Percentiles rank a stretch among this genome's conserved stretches.
Conservation (phyloP, 2,113 vertebrate genomes). For the Sprattus sprattus region DNA sequence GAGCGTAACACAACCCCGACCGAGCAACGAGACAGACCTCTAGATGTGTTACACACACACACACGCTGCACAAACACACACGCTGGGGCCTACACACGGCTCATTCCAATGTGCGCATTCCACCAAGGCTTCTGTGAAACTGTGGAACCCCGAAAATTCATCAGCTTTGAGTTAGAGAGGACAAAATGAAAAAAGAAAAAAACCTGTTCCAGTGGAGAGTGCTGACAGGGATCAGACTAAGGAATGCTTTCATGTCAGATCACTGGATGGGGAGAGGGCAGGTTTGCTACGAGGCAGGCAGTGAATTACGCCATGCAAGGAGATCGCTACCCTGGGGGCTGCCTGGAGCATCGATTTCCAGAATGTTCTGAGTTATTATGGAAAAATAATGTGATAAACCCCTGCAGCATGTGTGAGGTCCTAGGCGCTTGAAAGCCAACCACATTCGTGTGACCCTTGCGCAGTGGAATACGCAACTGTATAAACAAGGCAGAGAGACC, state of each 20-base stretch:
- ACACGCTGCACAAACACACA: neutral
- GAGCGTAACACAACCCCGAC: neutral
- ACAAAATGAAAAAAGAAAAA: neutral
- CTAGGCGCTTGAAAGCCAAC: neutral
- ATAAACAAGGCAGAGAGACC: neutral
- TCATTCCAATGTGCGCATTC: neutral
- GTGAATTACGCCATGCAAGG: neutral
- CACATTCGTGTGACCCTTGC: neutral
- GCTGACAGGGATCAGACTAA: neutral
- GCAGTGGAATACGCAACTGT: neutral
- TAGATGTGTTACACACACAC: neutral
- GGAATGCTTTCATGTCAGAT: constrained; percentile 18
- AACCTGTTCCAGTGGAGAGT: neutral
- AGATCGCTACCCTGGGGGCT: neutral
- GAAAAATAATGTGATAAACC: constrained; percentile 9
- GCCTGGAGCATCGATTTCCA: constrained; percentile 9
- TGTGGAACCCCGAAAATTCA: neutral
- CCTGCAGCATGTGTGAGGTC: constrained; percentile 1
- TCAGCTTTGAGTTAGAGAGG: constrained; percentile 1
- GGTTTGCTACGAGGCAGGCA: neutral
- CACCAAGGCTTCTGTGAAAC: neutral
- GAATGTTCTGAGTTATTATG: neutral
- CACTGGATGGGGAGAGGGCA: neutral
- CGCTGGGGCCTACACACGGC: neutral
- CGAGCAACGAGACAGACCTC: neutral